Conservation (phyloP, 53 echinoderm and acorn worm genomes). For the Echinometra lucunter region DNA sequence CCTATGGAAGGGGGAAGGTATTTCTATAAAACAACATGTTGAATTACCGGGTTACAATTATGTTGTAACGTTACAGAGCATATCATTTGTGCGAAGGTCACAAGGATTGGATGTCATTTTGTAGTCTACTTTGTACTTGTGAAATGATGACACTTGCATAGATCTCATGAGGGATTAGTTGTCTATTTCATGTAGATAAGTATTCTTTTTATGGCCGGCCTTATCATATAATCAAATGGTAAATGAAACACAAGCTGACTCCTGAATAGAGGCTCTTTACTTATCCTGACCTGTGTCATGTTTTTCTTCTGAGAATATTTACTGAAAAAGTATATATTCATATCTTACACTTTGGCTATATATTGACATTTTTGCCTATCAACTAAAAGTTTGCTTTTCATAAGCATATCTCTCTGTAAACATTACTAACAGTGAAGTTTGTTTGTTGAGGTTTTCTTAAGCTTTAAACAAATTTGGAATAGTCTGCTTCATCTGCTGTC, state of each 20-base stretch:
- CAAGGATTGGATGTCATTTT: background rate
- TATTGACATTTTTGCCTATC: no score
- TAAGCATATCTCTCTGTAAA: background rate
- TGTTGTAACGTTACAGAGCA: background rate
- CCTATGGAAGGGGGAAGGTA: background rate
- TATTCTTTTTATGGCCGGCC: no score
- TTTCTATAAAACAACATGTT: no score
- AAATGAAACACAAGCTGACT: no score
- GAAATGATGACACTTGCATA: background rate
- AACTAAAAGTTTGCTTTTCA: no score
- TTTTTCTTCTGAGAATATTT: no score
- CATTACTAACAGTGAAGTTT: background rate
- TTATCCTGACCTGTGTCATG: no score
- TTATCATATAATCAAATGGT: background rate
- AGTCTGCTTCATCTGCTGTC: background rate
- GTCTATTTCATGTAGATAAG: background rate
- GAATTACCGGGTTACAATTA: background rate
- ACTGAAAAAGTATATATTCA: no score
- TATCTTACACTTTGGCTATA: no score
- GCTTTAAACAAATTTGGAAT: background rate
- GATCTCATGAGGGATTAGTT: constrained; percentile 6
- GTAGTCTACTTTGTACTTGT: background rate
- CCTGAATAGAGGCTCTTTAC: no score
- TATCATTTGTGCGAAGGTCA: background rate
- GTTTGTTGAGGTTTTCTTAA: background rate